Evolutionary conservation across 1,140 invertebrate species (phyloP), one percentile per base, ranked within the genome.

Genomic region (Trypoxylus dichotomus): DNA sequence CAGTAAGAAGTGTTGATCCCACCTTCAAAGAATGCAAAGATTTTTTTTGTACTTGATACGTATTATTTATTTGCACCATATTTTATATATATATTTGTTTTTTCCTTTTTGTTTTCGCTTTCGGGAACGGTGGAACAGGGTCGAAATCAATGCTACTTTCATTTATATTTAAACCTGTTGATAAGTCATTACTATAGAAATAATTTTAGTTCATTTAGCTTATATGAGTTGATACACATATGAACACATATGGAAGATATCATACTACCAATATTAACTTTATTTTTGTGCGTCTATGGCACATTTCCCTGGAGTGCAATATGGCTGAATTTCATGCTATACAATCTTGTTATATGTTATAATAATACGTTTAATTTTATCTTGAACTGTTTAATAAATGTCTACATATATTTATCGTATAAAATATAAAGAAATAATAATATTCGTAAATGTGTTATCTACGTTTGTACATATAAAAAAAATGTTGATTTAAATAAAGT

Each of bases 181-280:
- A 75, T 27, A 75, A 75, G 72, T 74, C 19, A 74, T 74, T 41
- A 71, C 24, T 71, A 41, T 74, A 74, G 29, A 42, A 21, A 43
- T 74, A 75, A 24, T 47, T 76, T 25, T 43, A 76, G 75, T 58
- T 76, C 58, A 25, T 76, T 58, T 27, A 32, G 42, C 75, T 76
- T 60, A 5, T 68, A 71, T 60, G 42, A 77, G 76, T 68, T 71
- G 76, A 71, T 71, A 71, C 76, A 21, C 76, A 77, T 77, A 77
- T 77, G 76, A 68, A 68, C 42, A 25, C 76, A 77, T 77, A 77
- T 77, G 76, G 37, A 68, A 29, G 63, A 72, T 77, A 71, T 76
- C 75, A 71, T 68, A 68, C 27, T 68, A 25, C 27, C 11, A 27
- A 27, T 68, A 68, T 68, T 68, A 68, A 68, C 60, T 68, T 68